Base-by-base conservation (phyloP, 2,113 vertebrate genomes). In the Progne subis region DNA sequence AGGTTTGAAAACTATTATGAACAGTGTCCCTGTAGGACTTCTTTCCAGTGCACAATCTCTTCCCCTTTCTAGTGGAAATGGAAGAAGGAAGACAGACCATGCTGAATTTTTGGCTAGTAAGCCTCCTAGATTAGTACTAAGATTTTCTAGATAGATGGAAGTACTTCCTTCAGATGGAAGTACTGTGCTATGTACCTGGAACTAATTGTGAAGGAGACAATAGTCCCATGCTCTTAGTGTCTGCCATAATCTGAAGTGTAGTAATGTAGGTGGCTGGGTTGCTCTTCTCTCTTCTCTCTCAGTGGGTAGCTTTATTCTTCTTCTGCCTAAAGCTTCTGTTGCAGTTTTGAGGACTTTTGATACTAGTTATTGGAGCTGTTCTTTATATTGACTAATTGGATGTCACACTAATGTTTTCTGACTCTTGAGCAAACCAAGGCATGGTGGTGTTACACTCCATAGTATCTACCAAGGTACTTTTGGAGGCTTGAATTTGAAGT, bases 271-370 rank as follows among this genome's bases (percentile, higher is more conserved):
- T 82, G 90, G 19, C 88, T 95, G 94, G 77, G 52, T 94, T 87
- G 86, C 88, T 94, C 90, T 82, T 92, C 74, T 92, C 26, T 87
- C 50, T 81, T 91, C 57, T 94, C n/a, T 93, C 46, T 93, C 88
- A 47, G 23, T 92, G 79, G 74, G 80, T 94, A 89, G 93, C 94
- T 97, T 71, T 88, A 70, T 96, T 97, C 90, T 97, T 96, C 96
- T 95, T 97, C 97, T 97, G 96, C 96, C 96, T 98, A 96, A 97
- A 97, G 96, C 86, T 94, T 94, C 68, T 9, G 28, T 95, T 97
- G 95, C 82, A 44, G 81, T 91, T 95, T 92, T 79, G 84, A 96
- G 91, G 86, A 88, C 60, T 94, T 96, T 90, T 94, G 65, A 94
- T 96, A 93, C 43, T 87, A 82, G 95, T 74, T 94, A 79, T 63